These are phyloP conservation scores for Notodonta dromedarius DNA, from an alignment of 2,888 invertebrate genomes.

Conservation along the genomic window DNA sequence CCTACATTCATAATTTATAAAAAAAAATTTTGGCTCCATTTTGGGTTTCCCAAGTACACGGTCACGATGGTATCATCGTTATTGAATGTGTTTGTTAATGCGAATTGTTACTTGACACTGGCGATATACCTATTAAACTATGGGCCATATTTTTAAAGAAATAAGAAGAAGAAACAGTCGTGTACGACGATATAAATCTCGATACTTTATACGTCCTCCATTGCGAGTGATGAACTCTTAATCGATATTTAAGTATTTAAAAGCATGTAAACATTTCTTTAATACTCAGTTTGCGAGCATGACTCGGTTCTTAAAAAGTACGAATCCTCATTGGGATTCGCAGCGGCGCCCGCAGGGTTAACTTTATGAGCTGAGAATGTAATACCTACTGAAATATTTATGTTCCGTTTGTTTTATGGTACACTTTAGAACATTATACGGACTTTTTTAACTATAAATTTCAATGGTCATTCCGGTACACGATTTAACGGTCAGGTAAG, in stretches of 20 bases:
- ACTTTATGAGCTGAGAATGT: slow-evolving; percentile 45
- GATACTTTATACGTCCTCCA: background rate
- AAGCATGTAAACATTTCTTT: slow-evolving; percentile 29
- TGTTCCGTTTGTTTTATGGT: slow-evolving; percentile 25
- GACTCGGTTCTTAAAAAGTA: slow-evolving; percentile 29
- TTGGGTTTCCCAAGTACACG: no score
- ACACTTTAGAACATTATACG: background rate
- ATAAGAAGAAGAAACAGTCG: background rate
- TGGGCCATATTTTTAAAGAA: no score
- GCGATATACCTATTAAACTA: no score
- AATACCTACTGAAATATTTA: slow-evolving; percentile 31
- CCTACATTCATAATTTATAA: no score
- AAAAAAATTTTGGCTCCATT: no score
- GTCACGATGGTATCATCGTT: no score
- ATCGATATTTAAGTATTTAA: slow-evolving; percentile 35
- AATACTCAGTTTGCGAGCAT: slow-evolving; percentile 27
- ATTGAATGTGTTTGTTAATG: no score
- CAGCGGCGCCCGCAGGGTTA: slow-evolving; percentile 29
- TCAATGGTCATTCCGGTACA: background rate
- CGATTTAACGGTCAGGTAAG: background rate
- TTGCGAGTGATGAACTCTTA: slow-evolving; percentile 18
- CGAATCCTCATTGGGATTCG: slow-evolving; percentile 32
- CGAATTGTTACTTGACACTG: no score
- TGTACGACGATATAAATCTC: background rate
- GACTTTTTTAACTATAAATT: background rate